Evolutionary conservation across 1,140 invertebrate genomes (phyloP), one percentile per base, ranked within the genome.

Genomic region (Pseudomyrmex flavicornis): DNA sequence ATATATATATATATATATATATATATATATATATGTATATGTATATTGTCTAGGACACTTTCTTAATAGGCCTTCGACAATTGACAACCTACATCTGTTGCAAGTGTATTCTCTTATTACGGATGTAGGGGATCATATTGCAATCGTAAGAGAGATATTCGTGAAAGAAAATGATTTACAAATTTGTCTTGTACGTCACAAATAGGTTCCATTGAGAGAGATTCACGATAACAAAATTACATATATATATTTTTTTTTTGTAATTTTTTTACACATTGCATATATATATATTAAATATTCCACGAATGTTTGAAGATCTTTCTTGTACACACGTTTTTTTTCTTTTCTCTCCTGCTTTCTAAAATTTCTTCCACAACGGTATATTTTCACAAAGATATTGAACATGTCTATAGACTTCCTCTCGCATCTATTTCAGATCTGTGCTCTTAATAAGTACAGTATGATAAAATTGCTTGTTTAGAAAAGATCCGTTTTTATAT

Each of bases 11-110:
- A 70, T 83, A 88, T 50, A 65, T 83, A 61, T 35, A 35, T 35
- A 74, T 74, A 26, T 74, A n/a, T 20, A 17, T 65, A 17, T 22
- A 48, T 65, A 12, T 65, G n/a, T 65, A 65, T 26, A 15, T 26
- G 61, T 82, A 85, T 87, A 87, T 85, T 88, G 85, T 88, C 82
- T 88, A 88, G 62, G 63, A 89, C 77, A 82, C 48, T 85, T 85
- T 54, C 26, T 80, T 61, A 66, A 74, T 89, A 89, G 88, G 88
- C 88, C 88, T 86, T 86, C 26, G 72, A 86, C 84, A 89, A 89
- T 89, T 88, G 80, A 84, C 74, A 83, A 58, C 73, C 73, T 83
- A 88, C 75, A 61, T 61, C 68, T 75, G 48, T 85, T 77, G 59
- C 22, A 88, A 88, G 13, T 82, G 56, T 1, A 22, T 70, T 56